These are phyloP conservation scores for Achroia grisella DNA, from an alignment of 1,140 invertebrate species.

Conservation along the genomic window DNA sequence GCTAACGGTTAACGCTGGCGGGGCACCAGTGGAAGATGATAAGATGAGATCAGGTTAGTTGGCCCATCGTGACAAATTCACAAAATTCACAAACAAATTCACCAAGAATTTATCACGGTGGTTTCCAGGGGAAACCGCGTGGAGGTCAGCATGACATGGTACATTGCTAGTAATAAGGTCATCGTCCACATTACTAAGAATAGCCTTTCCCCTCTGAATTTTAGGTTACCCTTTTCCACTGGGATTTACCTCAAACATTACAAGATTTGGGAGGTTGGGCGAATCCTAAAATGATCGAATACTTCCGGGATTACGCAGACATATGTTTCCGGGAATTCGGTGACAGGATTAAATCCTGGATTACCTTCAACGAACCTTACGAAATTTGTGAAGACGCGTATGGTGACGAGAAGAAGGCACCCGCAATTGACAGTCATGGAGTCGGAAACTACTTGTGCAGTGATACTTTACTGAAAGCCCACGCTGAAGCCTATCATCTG, in stretches of 20 bases:
- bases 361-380: constrained; percentile 75
- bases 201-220: no score
- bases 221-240: constrained; percentile 72
- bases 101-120: no score
- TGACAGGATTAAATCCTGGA: constrained; percentile 74
- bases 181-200: no score
- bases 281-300: constrained; percentile 70
- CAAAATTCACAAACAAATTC: no score
- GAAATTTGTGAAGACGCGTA: constrained; percentile 72
- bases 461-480: constrained; percentile 73
- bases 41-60: no score
- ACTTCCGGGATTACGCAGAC: constrained; percentile 72
- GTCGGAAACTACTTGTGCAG: constrained; percentile 75
- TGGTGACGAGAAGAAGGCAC: constrained; percentile 71
- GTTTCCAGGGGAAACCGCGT: no score
- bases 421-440: constrained; percentile 66
- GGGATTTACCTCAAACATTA: constrained; percentile 69
- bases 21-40: no score
- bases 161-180: no score
- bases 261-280: constrained; percentile 71
- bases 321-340: constrained; percentile 74
- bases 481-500: constrained; percentile 74
- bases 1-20: no score
- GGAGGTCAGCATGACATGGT: no score
- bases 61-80: no score